Evolutionary conservation across 53 echinoderm and acorn worm genomes (phyloP).

Genomic region (Hippasteria phrygiana): DNA sequence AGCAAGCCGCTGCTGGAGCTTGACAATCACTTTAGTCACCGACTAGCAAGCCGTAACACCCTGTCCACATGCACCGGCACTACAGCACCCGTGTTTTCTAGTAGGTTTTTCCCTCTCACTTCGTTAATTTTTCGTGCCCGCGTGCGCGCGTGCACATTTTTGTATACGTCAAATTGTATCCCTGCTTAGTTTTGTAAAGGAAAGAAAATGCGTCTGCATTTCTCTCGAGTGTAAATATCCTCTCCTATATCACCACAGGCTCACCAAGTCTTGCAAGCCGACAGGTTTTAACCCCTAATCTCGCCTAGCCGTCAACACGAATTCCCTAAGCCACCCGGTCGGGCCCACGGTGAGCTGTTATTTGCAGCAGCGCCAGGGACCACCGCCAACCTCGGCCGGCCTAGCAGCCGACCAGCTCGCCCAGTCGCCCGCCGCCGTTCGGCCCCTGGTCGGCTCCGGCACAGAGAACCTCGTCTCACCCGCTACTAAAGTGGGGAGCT

Average conservation of each 20-base stretch:
- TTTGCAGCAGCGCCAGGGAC: constrained; percentile 64
- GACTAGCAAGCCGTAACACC: constrained; percentile 53
- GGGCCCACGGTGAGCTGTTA: constrained; percentile 71
- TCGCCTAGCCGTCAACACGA: constrained; percentile 69
- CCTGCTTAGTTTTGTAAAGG: no score
- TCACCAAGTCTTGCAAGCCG: constrained; percentile 51
- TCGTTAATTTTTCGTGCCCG: neutral
- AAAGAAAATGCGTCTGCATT: neutral
- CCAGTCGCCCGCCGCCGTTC: constrained; percentile 26
- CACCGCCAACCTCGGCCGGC: constrained; percentile 17
- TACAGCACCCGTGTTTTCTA: constrained; percentile 63
- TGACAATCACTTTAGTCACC: constrained; percentile 61
- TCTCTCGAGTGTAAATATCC: constrained; percentile 17
- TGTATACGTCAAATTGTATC: constrained; percentile 4
- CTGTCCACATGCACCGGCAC: constrained; percentile 59
- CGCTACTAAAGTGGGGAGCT: constrained; percentile 80
- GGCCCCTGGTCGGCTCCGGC: constrained; percentile 45
- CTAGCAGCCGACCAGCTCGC: neutral
- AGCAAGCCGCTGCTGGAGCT: constrained; percentile 33
- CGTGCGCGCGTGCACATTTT: constrained; percentile 36
- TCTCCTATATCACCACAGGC: constrained; percentile 32
- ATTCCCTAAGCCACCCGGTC: constrained; percentile 66
- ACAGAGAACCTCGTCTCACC: constrained; percentile 8
- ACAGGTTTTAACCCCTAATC: constrained; percentile 59
- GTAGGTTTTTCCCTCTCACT: constrained; percentile 33